Conservation (phyloP, 2,797 vertebrate species). For the Mareca penelope region DNA sequence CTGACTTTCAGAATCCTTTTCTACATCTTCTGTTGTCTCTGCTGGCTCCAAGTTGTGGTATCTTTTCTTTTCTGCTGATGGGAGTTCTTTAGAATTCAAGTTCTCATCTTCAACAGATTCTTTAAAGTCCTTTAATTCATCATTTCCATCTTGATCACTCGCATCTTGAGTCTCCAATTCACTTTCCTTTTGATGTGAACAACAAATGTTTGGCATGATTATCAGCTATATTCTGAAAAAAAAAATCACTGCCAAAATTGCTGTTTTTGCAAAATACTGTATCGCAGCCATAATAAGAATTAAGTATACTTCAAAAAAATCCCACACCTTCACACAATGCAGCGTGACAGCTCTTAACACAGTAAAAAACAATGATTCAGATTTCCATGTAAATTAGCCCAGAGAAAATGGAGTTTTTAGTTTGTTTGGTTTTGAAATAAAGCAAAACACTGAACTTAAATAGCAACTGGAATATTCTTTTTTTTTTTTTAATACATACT, state of each 20-base stretch:
- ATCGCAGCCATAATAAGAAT: not conserved
- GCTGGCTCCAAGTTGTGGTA: slow-evolving; percentile 60
- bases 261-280: not conserved
- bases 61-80: slow-evolving; percentile 72
- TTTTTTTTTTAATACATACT: slow-evolving; percentile 13
- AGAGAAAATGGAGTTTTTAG: not conserved
- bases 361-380: not conserved
- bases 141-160: slow-evolving; percentile 82
- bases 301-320: not conserved
- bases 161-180: slow-evolving; percentile 81
- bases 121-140: slow-evolving; percentile 80
- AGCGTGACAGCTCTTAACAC: not conserved
- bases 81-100: slow-evolving; percentile 73
- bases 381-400: not conserved
- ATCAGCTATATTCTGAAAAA: not conserved
- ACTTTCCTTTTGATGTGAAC: slow-evolving; percentile 79
- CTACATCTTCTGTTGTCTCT: slow-evolving; percentile 74
- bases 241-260: not conserved
- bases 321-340: not conserved
- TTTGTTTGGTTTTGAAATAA: not conserved
- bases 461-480: not conserved
- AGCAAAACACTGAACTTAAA: not conserved
- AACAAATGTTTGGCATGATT: slow-evolving; percentile 55
- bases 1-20: slow-evolving; percentile 80
- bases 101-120: slow-evolving; percentile 79